Evolutionary conservation across 2,888 invertebrate genomes (phyloP), one percentile per base, ranked within the genome.

Genomic region (Camponotus fellah): DNA sequence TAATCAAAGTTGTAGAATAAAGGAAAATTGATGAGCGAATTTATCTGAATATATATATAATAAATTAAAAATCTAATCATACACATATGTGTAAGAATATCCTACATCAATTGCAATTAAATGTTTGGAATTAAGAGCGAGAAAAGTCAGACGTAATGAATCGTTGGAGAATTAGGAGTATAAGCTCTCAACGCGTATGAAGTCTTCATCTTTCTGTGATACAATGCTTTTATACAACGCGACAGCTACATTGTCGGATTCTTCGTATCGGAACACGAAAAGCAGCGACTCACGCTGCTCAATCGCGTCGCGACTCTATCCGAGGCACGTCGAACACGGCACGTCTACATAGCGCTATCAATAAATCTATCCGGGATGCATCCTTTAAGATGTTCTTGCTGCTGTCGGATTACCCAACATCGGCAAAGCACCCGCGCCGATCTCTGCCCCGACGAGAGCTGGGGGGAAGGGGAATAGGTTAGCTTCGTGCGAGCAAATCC

Each of bases 401-500:
- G 81, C 56, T 76, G 74, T 82, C 65, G 76, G 76, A 82, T 82
- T 82, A 76, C 81, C 64, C 81, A 82, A 82, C 76, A 76, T 82
- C 76, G 64, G 76, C 43, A 65, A 82, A 76, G 76, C 81, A 82
- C 76, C 81, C 81, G 65, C 81, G 43, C 76, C 64, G 62, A 75
- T 81, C 76, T 81, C 81, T 75, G 64, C 81, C 64, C 64, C 75
- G 49, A 65, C 64, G n/a, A 21, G 37, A 60, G 60, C 21, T 40
- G 34, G 40, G 26, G 14, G 14, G 71, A 76, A 75, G 75, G 83
- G 84, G 86, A 76, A 77, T 85, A 85, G 77, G 77, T 82, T 82
- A 84, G 81, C 74, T 76, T 77, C 80, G 86, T 86, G 85, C 85
- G 84, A 84, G 87, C 88, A 87, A 84, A 81, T 85, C 77, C 88